Percentiles rank a stretch among this genome's conserved stretches.
phyloP scores from a whole-genome alignment of 2,888 invertebrate species.

The Chaetogeoica ovagalla region DNA sequence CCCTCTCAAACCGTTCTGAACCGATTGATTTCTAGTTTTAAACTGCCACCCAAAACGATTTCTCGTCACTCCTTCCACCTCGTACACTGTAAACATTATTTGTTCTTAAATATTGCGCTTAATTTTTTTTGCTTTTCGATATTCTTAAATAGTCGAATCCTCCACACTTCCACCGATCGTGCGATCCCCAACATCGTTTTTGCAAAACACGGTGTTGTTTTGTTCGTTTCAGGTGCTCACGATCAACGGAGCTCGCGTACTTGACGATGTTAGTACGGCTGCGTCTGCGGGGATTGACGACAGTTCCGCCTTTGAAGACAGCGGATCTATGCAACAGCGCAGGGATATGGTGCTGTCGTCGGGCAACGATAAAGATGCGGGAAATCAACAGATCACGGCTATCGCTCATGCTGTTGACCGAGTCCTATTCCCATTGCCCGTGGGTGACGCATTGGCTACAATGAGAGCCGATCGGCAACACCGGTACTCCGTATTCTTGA shows the following conservation, averaged over 20 bases:
- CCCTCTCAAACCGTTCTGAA: too few species aligned
- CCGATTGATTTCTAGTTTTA: too few species aligned
- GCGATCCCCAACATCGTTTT: too few species aligned
- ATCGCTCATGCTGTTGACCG: constrained; percentile 73
- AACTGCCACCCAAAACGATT: too few species aligned
- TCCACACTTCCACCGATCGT: too few species aligned
- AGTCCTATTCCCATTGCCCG: constrained; percentile 87
- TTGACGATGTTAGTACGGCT: constrained; percentile 76
- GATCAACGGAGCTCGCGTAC: constrained; percentile 80
- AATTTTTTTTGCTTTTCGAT: too few species aligned
- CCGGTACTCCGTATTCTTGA: constrained; percentile 77
- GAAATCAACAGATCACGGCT: constrained; percentile 71
- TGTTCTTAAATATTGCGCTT: too few species aligned
- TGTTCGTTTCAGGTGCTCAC: constrained; percentile 71
- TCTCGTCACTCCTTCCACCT: too few species aligned
- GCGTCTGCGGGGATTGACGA: neutral
- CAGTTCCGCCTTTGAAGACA: neutral
- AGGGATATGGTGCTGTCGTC: constrained; percentile 29
- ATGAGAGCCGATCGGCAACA: constrained; percentile 81
- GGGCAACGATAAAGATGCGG: neutral
- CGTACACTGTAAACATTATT: too few species aligned
- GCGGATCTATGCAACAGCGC: constrained; percentile 5
- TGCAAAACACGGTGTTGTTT: too few species aligned
- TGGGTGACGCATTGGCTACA: constrained; percentile 82
- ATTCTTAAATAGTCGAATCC: too few species aligned